These are phyloP conservation scores for Catostylus mosaicus DNA, from an alignment of 30 jellyfish, hydroid and myxozoan species.

Conservation along the genomic window DNA sequence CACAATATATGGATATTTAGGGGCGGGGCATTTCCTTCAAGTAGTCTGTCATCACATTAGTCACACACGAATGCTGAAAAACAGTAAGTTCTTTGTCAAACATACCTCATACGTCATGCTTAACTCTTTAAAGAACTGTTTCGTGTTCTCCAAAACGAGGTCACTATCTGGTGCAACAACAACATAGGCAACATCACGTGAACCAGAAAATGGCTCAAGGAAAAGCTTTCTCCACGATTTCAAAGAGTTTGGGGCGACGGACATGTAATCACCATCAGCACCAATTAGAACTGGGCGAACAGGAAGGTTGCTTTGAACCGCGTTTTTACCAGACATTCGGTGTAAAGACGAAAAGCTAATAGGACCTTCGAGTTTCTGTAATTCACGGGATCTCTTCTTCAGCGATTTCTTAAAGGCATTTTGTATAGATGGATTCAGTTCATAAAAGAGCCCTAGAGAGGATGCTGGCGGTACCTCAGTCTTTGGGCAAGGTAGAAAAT, in stretches of 20 bases:
- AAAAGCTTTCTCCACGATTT: conserved; percentile 81
- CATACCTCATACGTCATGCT: conserved; percentile 91
- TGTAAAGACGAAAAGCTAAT: conserved; percentile 65
- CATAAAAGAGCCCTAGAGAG: conserved; percentile 59
- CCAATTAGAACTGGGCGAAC: conserved; percentile 73
- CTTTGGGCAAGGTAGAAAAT: background rate
- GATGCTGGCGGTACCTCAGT: conserved; percentile 19
- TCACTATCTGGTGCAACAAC: conserved; percentile 97
- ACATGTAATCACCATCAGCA: conserved; percentile 88
- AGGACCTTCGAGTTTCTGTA: conserved; percentile 82
- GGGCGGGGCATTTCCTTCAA: too few species aligned
- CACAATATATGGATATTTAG: too few species aligned
- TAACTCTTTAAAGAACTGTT: conserved; percentile 89
- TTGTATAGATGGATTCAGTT: conserved; percentile 65
- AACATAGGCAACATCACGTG: conserved; percentile 91
- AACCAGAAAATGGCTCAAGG: conserved; percentile 95
- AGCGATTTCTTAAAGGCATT: conserved; percentile 73
- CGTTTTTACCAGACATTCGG: conserved; percentile 60
- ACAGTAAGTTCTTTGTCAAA: background rate
- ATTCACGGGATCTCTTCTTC: conserved; percentile 76
- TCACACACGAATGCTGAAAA: too few species aligned
- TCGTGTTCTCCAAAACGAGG: conserved; percentile 79
- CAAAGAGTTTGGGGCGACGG: conserved; percentile 85
- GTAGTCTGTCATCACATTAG: too few species aligned
- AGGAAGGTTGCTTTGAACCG: conserved; percentile 65